Base-by-base conservation (phyloP, 1,140 invertebrate genomes). In the Ceratina japonica region DNA sequence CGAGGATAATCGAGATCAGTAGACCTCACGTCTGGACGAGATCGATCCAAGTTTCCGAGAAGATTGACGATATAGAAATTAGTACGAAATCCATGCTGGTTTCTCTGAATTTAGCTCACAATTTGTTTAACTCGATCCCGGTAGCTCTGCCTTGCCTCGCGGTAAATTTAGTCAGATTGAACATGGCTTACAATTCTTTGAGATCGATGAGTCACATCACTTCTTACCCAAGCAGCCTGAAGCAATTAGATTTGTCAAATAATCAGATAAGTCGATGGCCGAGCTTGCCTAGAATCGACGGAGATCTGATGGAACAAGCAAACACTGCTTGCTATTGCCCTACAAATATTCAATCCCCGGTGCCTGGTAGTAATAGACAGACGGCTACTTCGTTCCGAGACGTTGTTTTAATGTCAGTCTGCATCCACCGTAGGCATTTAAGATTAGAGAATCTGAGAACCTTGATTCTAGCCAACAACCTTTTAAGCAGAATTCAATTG, bases 191-290 rank as follows among this genome's bases (percentile, higher is more conserved):
- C 88, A 99, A 99, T 92, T 95, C 94, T 12, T 90, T 96, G n/a
- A 80, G 95, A 61, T 96, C 95, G 0, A 97, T 98, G 95, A 97
- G 97, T 16, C 95, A 97, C 85, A 96, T 99, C 51, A 97, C 96
- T 12, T 96, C 96, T 61, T 98, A 98, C 91, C 98, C 98, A 3
- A 94, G 95, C 56, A 95, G 94, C 63, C 91, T 99, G 0, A 97
- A 98, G 82, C 98, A 98, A 89, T 90, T 99, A 2, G 98, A 99
- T 92, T 92, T 99, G 20, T 98, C 97, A 12, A 96, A 98, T 89
- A 99, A 99, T 92, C 95, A 96, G 89, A 97, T 99, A 68, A 95
- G 95, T 0, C 95, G 95, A 76, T 98, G 97, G 97, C 96, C 97
- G 10, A 97, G 96, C 89, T 90, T 97, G 72, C 96, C 96, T 0